phyloP scores from a whole-genome alignment of 1,140 invertebrate genomes.

The Procambarus virginalis region DNA sequence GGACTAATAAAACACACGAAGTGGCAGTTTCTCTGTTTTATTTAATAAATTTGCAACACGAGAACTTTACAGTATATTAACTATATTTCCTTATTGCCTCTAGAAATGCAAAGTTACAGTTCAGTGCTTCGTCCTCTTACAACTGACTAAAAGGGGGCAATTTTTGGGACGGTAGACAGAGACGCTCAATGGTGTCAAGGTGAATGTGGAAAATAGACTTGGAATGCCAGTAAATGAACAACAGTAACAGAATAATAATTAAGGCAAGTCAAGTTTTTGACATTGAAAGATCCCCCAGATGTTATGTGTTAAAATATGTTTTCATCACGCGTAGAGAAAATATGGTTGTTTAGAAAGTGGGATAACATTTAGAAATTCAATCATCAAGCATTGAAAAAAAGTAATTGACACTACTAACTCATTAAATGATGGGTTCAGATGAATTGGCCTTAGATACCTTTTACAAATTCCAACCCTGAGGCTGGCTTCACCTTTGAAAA shows the following conservation, averaged over 20 bases:
- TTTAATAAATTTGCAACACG: conserved; percentile 71
- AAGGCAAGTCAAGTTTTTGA: not conserved
- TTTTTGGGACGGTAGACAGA: conserved; percentile 51
- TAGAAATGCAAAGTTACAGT: conserved; percentile 67
- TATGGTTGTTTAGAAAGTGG: not conserved
- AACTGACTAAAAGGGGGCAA: conserved; percentile 62
- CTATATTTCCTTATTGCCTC: conserved; percentile 70
- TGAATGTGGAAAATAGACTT: conserved; percentile 6
- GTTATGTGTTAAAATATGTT: not conserved
- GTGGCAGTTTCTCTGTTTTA: conserved; percentile 69
- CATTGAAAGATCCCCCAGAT: not conserved
- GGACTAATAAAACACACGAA: not conserved
- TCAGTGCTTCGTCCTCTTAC: conserved; percentile 60
- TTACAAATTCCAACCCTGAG: not conserved
- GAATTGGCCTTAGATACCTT: not conserved
- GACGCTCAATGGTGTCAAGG: conserved; percentile 26
- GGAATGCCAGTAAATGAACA: not conserved
- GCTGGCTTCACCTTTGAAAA: not conserved
- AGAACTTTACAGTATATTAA: conserved; percentile 70
- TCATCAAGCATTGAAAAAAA: conserved; percentile 10
- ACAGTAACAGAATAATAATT: not conserved
- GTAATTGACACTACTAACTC: conserved; percentile 27
- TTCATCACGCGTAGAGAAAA: not conserved
- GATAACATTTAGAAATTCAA: not conserved
- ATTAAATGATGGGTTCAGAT: not conserved